Conservation (phyloP, 2,113 vertebrate species). For the Calidris pygmaea region DNA sequence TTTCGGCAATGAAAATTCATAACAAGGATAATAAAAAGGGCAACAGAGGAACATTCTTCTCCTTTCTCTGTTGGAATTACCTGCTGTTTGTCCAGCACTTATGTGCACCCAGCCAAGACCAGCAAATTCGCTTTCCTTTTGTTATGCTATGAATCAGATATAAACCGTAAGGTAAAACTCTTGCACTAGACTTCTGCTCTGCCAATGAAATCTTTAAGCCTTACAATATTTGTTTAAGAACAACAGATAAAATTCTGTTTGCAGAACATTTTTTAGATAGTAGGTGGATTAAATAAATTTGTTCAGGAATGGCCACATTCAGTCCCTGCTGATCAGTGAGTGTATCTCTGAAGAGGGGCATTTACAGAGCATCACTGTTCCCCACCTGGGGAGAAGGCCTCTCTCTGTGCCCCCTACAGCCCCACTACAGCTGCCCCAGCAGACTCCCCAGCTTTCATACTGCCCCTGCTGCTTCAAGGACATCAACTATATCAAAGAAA, state of each 20-base stretch:
- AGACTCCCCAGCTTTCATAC: background rate
- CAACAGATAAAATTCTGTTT: background rate
- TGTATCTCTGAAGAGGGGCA: background rate
- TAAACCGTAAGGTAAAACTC: background rate
- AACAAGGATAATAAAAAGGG: slow-evolving; percentile 17
- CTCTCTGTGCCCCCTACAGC: background rate
- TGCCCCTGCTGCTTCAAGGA: background rate
- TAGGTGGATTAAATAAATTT: background rate
- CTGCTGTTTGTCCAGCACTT: slow-evolving; percentile 11
- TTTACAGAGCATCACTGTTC: background rate
- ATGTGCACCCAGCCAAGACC: background rate
- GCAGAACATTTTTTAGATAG: background rate
- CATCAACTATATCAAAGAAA: background rate
- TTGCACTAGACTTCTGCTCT: background rate
- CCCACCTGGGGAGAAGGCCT: background rate
- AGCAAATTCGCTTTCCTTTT: background rate
- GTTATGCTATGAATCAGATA: background rate
- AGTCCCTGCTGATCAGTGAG: background rate
- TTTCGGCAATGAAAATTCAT: slow-evolving; percentile 21
- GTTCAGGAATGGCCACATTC: background rate
- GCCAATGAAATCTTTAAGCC: background rate
- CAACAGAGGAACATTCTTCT: background rate
- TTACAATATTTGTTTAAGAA: background rate
- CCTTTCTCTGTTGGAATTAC: background rate
- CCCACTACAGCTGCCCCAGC: background rate